Evolutionary conservation across 2,797 vertebrate genomes (phyloP).

Genomic region (Acipenser transmontanus): DNA sequence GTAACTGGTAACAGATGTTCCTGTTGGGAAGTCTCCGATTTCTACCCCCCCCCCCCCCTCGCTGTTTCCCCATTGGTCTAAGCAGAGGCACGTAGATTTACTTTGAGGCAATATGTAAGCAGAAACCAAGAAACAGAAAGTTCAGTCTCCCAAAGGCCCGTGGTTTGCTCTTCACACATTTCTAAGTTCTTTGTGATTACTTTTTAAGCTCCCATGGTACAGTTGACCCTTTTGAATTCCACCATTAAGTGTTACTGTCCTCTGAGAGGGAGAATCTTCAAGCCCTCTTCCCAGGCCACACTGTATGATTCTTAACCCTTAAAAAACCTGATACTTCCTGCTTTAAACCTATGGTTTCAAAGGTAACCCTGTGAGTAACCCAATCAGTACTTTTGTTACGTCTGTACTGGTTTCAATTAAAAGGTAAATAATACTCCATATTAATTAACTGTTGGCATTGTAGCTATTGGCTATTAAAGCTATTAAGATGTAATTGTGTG

Average conservation of each 20-base stretch:
- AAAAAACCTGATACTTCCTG: constrained; percentile 21
- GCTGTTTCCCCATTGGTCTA: not conserved
- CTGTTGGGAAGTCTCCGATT: constrained; percentile 7
- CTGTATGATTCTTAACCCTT: constrained; percentile 15
- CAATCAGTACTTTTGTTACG: constrained; percentile 19
- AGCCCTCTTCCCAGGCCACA: constrained; percentile 11
- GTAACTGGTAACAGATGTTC: constrained; percentile 12
- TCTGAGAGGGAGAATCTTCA: constrained; percentile 1
- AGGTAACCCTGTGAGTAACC: constrained; percentile 23
- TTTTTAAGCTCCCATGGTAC: constrained; percentile 17
- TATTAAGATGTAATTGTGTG: constrained; percentile 6
- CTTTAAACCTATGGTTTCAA: constrained; percentile 25
- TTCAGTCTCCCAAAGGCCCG: constrained; percentile 16
- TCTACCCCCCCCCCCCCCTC: not conserved
- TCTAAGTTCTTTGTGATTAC: not conserved
- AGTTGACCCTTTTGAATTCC: constrained; percentile 19
- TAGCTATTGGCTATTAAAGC: not conserved
- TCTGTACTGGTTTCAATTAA: constrained; percentile 32
- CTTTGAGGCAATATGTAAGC: not conserved
- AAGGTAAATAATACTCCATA: constrained; percentile 16
- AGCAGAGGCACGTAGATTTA: not conserved
- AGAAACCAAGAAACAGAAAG: not conserved
- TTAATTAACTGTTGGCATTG: too few species aligned
- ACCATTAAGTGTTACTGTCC: constrained; percentile 2
- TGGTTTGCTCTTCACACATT: constrained; percentile 11